These are phyloP conservation scores for Dicyrtoma fusca DNA, from an alignment of 2,888 invertebrate genomes.

Conservation along the genomic window DNA sequence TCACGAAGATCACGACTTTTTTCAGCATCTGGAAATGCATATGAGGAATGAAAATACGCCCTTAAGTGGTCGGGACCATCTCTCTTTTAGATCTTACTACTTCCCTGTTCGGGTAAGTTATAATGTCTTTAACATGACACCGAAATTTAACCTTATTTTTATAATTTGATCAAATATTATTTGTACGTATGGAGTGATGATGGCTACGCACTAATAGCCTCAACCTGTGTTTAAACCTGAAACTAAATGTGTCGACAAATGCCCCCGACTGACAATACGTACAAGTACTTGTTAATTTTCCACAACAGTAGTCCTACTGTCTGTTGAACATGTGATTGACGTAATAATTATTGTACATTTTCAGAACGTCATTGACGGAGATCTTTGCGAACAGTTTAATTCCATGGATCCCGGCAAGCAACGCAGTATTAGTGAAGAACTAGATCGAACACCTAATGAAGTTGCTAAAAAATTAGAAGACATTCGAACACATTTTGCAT, in stretches of 20 bases:
- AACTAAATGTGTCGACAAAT: conserved; percentile 40
- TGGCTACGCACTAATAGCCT: conserved; percentile 39
- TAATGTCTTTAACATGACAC: conserved; percentile 13
- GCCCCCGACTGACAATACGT: conserved; percentile 43
- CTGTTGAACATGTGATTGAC: too few relatives aligned
- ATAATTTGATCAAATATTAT: too few relatives aligned
- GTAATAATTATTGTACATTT: conserved; percentile 60
- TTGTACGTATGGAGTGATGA: conserved; percentile 34
- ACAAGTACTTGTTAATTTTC: too few relatives aligned
- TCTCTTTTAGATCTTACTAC: conserved; percentile 95
- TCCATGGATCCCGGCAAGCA: conserved; percentile 92
- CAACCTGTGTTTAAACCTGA: conserved; percentile 25
- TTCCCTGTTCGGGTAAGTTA: conserved; percentile 86
- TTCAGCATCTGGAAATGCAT: conserved; percentile 99
- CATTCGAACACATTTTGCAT: conserved; percentile 97
- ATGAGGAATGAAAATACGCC: conserved; percentile 97
- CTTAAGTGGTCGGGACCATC: conserved; percentile 94
- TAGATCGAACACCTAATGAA: conserved; percentile 94
- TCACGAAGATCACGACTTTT: conserved; percentile 97
- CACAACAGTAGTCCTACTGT: too few relatives aligned
- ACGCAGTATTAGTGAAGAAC: conserved; percentile 89
- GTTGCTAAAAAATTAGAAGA: conserved; percentile 99
- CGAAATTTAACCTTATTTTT: too few relatives aligned
- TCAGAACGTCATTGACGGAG: conserved; percentile 97
- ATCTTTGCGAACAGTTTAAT: conserved; percentile 98